These are phyloP conservation scores for Sphaerophoria taeniata DNA, from an alignment of 2,888 invertebrate species.

Conservation along the genomic window DNA sequence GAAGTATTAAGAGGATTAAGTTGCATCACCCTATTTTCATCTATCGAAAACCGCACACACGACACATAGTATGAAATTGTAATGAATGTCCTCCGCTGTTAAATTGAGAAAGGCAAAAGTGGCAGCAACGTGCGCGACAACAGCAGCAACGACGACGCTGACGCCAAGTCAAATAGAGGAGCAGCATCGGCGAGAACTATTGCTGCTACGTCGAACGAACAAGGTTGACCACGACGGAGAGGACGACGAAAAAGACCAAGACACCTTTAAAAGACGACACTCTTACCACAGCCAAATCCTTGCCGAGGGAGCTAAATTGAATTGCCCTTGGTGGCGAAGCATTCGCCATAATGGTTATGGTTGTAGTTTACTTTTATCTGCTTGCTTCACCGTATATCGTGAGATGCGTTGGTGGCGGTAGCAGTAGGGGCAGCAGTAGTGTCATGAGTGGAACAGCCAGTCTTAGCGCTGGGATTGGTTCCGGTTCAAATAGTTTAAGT, in stretches of 20 bases:
- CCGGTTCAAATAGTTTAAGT: conserved; percentile 69
- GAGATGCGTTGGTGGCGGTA: conserved; percentile 77
- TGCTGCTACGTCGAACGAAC: conserved; percentile 46
- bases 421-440: conserved; percentile 74
- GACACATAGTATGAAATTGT: conserved; percentile 52
- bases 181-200: conserved; percentile 53
- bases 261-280: conserved; percentile 44
- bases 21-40: conserved; percentile 52
- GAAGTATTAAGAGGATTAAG: conserved; percentile 58
- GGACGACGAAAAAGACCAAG: conserved; percentile 28
- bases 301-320: conserved; percentile 66
- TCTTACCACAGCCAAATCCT: conserved; percentile 53
- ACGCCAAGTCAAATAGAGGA: conserved; percentile 63
- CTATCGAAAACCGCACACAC: conserved; percentile 56
- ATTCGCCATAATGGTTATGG: conserved; percentile 82
- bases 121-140: conserved; percentile 61
- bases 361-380: conserved; percentile 80
- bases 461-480: conserved; percentile 70
- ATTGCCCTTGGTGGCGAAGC: conserved; percentile 70
- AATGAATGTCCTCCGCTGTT: conserved; percentile 69
- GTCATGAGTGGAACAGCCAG: conserved; percentile 63
- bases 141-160: conserved; percentile 44
- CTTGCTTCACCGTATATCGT: conserved; percentile 77
- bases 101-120: conserved; percentile 65
- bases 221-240: conserved; percentile 54